Evolutionary conservation across 2,797 vertebrate species (phyloP).

Genomic region (Tinamus major): DNA sequence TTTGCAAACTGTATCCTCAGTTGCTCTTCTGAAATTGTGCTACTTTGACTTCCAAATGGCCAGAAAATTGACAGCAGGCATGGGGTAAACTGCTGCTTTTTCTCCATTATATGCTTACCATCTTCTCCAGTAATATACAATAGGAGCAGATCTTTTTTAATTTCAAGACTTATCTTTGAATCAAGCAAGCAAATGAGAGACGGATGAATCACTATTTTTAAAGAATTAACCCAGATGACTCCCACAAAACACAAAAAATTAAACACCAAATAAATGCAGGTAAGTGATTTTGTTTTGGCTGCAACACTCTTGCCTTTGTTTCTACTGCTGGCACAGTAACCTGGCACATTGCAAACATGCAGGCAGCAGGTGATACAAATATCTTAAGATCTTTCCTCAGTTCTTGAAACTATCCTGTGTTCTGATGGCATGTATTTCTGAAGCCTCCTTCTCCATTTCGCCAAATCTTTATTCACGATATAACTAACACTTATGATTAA

Average conservation of each 20-base stretch:
- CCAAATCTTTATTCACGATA: background rate
- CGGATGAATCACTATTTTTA: background rate
- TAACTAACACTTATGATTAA: background rate
- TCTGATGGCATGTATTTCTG: background rate
- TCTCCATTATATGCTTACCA: background rate
- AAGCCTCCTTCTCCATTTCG: background rate
- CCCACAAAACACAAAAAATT: too few species aligned
- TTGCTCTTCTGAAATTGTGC: background rate
- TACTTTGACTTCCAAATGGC: background rate
- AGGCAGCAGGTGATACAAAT: background rate
- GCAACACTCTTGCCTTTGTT: background rate
- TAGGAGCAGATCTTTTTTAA: background rate
- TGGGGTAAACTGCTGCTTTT: background rate
- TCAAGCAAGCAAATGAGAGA: background rate
- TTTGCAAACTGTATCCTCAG: background rate
- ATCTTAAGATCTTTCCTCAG: background rate
- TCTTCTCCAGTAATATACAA: conserved; percentile 9
- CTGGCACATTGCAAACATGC: background rate
- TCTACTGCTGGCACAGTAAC: background rate
- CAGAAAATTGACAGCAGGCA: conserved; percentile 10
- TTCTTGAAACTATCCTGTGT: background rate
- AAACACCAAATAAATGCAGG: background rate
- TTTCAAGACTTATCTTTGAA: background rate
- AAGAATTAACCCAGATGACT: background rate
- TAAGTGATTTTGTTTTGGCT: background rate